Evolutionary conservation across 2,797 vertebrate species (phyloP), one percentile per base, ranked within the genome.

Genomic region (Microhierax caerulescens): DNA sequence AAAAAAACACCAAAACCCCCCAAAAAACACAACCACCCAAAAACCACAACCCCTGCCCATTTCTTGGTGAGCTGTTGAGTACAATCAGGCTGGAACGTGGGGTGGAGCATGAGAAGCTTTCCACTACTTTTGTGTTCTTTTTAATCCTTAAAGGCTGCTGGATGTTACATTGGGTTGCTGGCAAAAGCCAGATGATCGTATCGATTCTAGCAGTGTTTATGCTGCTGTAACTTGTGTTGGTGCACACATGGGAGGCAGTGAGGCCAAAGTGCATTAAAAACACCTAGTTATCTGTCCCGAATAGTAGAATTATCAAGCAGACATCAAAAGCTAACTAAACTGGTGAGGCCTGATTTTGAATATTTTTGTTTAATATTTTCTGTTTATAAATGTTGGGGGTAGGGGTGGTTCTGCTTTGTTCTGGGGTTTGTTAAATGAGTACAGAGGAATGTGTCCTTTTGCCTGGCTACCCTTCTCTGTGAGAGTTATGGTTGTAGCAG

Each of bases 161-260:
- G 27, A 1, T 21, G n/a, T 67, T 54, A 7, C 8, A 0, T 3
- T 19, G 27, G 22, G 9, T 1, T 65, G 41, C 28, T 76, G 50
- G 51, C 18, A 20, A 12, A 36, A 74, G n/a, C 45, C 43, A n/a
- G 45, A 48, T 30, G 53, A 17, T 6, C 4, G 10, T 13, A 14
- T 3, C 28, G 65, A 41, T 45, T 50, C 0, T 36, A 36, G 16
- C 41, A 20, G 34, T 5, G 1, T n/a, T 78, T 19, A 7, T 25
- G 22, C 24, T 57, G 36, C 36, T 37, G 43, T 50, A 10, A 14
- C 41, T 39, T 48, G 41, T 19, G n/a, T 41, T 51, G 39, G 28
- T 23, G 8, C 7, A 1, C 3, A 2, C 4, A 8, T 23, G 48
- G 60, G 41, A 61, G 32, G 27, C 65, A 41, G 22, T 24, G 34